Base-by-base conservation (phyloP, 2,888 invertebrate genomes). In the Limnephilus auricula region DNA sequence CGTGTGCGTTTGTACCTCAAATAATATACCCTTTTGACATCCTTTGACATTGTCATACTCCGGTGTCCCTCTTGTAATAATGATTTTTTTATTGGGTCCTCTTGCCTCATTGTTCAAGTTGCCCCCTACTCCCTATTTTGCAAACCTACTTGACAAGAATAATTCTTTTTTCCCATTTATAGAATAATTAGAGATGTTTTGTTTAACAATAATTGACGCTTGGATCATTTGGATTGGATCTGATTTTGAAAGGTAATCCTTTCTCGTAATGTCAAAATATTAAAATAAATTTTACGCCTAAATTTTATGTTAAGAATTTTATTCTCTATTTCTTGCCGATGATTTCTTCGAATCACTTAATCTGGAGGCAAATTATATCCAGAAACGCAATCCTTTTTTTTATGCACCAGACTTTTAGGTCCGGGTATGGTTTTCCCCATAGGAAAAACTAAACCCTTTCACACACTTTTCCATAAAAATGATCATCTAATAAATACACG, bases 21-120 rank as follows among this genome's bases (percentile, higher is more conserved):
- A 25, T 65, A 15, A 15, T 2, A 18, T n/a, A 37, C 65, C 87
- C 31, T 87, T 87, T 31, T 32, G 87, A 87, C 50, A 32, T 87
- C 32, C 65, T 78, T 87, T 87, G 65, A 87, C 65, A 90, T 84
- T 82, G 91, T 90, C 91, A 82, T 85, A 83, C 78, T 89, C 92
- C 89, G 91, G 90, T 92, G 92, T 91, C 90, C 91, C 91, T 86
- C 91, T 91, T 92, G 92, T 91, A 90, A 80, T 92, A 87, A 92
- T 90, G 90, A 92, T 92, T 91, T 92, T 86, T 91, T 91, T 92
- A 91, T 91, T 91, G 91, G 87, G 89, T 90, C 84, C 87, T 88
- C 91, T 79, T 50, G 91, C n/a, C 87, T 89, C 89, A 90, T 91
- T 92, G 92, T 90, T 88, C 83, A 34, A 85, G 30, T 12, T n/a